Evolutionary conservation across 1,140 invertebrate genomes (phyloP).

Genomic region (Sitodiplosis mosellana): DNA sequence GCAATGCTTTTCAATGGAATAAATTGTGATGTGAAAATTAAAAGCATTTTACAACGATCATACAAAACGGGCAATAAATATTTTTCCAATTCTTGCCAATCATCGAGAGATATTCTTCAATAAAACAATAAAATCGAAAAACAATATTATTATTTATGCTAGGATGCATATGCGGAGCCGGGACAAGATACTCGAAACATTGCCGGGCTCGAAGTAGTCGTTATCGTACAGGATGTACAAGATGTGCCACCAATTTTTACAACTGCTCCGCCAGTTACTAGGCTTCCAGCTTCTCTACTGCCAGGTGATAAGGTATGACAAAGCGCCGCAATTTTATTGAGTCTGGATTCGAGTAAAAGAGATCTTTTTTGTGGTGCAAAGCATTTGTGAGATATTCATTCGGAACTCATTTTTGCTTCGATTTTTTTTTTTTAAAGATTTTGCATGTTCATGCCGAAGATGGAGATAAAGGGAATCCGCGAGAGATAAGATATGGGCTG

Average conservation of each 20-base stretch:
- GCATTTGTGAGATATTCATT: not conserved
- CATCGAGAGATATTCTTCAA: too few relatives aligned
- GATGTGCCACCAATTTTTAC: slow-evolving; percentile 74
- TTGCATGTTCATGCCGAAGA: slow-evolving; percentile 69
- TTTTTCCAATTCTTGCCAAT: too few relatives aligned
- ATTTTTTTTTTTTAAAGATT: slow-evolving; percentile 29
- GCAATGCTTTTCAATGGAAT: too few relatives aligned
- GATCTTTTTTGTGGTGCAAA: not conserved
- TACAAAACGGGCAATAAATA: too few relatives aligned
- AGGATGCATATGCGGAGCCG: slow-evolving; percentile 70
- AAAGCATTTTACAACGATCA: too few relatives aligned
- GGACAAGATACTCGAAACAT: slow-evolving; percentile 69
- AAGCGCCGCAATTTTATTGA: not conserved
- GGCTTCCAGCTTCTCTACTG: slow-evolving; percentile 39
- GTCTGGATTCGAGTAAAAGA: not conserved
- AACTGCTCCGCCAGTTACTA: slow-evolving; percentile 57
- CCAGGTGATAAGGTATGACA: slow-evolving; percentile 36
- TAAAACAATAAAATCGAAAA: too few relatives aligned
- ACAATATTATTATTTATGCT: slow-evolving; percentile 11
- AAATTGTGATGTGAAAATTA: too few relatives aligned
- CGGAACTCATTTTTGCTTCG: not conserved
- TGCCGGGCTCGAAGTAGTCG: slow-evolving; percentile 55
- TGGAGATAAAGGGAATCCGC: slow-evolving; percentile 66
- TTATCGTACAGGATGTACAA: slow-evolving; percentile 68
- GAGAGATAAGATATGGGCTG: slow-evolving; percentile 63